A percentile compares a stretch with the other conserved stretches of the same genome.
phyloP scores from a whole-genome alignment of 2,888 invertebrate species.

The Calameuta idolon region DNA sequence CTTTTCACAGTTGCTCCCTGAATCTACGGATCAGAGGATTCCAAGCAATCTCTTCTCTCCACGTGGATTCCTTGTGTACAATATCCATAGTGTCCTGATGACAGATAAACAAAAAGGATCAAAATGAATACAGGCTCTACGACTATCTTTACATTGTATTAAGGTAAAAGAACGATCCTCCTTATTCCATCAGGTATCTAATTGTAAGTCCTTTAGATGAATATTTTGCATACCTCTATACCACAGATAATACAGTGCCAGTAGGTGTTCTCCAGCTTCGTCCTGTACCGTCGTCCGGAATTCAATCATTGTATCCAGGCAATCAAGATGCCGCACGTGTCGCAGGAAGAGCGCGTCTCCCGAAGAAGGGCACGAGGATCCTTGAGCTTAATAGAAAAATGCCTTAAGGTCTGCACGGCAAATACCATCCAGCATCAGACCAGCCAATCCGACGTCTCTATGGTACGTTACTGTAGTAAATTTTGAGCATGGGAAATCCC shows the following conservation, averaged over 20 bases:
- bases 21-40: conserved; percentile 19
- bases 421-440: background rate
- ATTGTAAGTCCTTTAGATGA: background rate
- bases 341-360: conserved; percentile 12
- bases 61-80: conserved; percentile 21
- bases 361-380: conserved; percentile 18
- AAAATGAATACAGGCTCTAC: background rate
- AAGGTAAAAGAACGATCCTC: background rate
- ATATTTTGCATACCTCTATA: background rate
- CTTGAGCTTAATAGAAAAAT: conserved; percentile 26
- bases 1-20: conserved; percentile 13
- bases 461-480: background rate
- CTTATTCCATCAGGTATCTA: background rate
- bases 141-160: background rate
- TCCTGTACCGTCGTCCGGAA: conserved; percentile 7
- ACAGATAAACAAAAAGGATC: background rate
- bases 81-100: background rate
- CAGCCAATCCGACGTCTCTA: background rate
- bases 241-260: background rate
- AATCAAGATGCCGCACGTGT: conserved; percentile 24
- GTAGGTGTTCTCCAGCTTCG: background rate
- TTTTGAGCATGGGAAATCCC: background rate
- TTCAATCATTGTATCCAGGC: conserved; percentile 17
- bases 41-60: conserved; percentile 18
- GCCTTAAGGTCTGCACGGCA: conserved; percentile 5